Base-by-base conservation (phyloP, 2,113 vertebrate genomes). In the pig (Sus scrofa) region DNA sequence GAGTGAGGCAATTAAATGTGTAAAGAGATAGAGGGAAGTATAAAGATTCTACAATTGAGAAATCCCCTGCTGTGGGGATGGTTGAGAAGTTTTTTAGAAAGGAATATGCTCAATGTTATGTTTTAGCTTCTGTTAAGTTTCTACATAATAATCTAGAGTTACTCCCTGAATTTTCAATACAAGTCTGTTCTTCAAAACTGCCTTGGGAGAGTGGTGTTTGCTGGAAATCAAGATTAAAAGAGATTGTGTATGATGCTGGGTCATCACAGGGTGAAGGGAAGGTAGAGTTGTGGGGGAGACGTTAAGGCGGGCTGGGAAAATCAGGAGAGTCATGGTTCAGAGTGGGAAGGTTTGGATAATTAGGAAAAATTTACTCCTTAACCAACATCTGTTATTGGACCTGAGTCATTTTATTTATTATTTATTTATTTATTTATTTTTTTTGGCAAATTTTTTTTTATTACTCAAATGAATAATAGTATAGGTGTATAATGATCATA, bases 131-230 rank as follows among this genome's bases (percentile, higher is more conserved):
- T 79, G 14, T 26, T 56, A 62, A 27, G 13, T n/a, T 78, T 84
- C 63, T 83, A 1, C 73, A 19, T 70, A 54, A 93, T 18, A 83
- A 24, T 16, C 34, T 63, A 16, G 34, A 83, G 50, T 67, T 95
- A 56, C 39, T 78, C 65, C 74, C 27, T 44, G 16, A 78, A n/a
- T 73, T 22, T 79, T 74, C 24, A 73, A 68, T 58, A 65, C 68
- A 86, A 96, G 20, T 10, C 15, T 63, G 1, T 86, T 83, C 70
- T 63, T 89, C 60, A 93, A 56, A 92, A 87, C 27, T 84, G 16
- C 9, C 81, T 79, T 10, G 39, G 56, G 39, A 84, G 63, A 94
- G 11, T 62, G 1, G 2, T 84, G 16, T 73, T 93, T 79, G 15
- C 70, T 14, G 13, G 60, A 74, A 87, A 78, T 65, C 70, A 95